A percentile compares a stretch with the other conserved stretches of the same genome.
phyloP scores from a whole-genome alignment of 2,888 invertebrate species.

The Theretra japonica region DNA sequence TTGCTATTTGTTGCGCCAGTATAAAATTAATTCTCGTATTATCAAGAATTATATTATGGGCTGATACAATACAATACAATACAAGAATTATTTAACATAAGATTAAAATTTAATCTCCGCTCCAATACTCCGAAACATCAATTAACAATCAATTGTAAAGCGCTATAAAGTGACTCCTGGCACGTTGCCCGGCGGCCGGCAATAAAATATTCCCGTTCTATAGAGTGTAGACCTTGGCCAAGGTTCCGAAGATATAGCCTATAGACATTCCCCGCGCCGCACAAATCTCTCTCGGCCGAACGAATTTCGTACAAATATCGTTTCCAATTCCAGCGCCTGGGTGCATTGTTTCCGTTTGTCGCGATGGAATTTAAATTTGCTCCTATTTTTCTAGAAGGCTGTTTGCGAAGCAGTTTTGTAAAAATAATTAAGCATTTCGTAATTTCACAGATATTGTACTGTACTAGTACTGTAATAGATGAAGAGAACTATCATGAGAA shows the following conservation, averaged over 20 bases:
- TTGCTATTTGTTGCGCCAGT: too few species aligned
- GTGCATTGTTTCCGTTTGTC: conserved; percentile 55
- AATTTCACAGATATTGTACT: too few species aligned
- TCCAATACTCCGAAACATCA: not conserved
- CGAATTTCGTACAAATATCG: conserved; percentile 38
- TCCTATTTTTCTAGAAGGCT: conserved; percentile 12
- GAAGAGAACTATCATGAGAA: too few species aligned
- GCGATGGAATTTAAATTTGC: conserved; percentile 44
- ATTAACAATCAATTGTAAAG: not conserved
- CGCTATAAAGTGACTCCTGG: conserved; percentile 31
- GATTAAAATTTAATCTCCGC: too few species aligned
- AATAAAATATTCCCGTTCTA: conserved; percentile 46
- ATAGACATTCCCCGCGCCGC: conserved; percentile 52
- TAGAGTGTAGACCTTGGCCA: conserved; percentile 31
- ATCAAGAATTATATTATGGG: too few species aligned
- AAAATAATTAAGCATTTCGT: too few species aligned
- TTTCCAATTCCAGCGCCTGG: conserved; percentile 50
- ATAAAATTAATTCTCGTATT: too few species aligned
- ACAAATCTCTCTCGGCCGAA: conserved; percentile 65
- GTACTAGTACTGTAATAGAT: too few species aligned
- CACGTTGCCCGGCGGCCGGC: conserved; percentile 44
- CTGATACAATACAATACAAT: too few species aligned
- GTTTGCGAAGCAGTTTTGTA: not conserved
- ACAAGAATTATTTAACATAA: too few species aligned
- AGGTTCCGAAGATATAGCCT: conserved; percentile 44